Conservation (phyloP, 92 coral and sea anemone species). For the Parazoanthus atlanticus region DNA sequence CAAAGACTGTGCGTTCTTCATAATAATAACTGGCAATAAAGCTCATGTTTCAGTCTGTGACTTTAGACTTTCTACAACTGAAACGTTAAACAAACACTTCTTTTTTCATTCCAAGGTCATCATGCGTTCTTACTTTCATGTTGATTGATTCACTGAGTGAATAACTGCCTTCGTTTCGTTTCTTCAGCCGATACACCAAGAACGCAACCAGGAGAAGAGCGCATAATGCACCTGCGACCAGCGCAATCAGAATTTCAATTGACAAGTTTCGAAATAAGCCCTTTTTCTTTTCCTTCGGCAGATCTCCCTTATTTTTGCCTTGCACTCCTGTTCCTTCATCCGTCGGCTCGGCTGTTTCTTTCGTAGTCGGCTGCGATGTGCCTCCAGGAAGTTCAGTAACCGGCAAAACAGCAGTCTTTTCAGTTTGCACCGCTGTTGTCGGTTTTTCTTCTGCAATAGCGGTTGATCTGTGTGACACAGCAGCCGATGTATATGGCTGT, state of each 20-base stretch:
- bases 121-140: slow-evolving; percentile 62
- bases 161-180: slow-evolving; percentile 86
- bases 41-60: not conserved
- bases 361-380: not conserved
- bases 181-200: slow-evolving; percentile 81
- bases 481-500: slow-evolving; percentile 14
- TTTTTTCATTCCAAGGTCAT: slow-evolving; percentile 68
- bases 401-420: not conserved
- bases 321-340: slow-evolving; percentile 10
- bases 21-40: not conserved
- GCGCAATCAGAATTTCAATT: slow-evolving; percentile 79
- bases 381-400: not conserved
- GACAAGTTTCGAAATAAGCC: slow-evolving; percentile 81
- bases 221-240: slow-evolving; percentile 83
- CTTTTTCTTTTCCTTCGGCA: slow-evolving; percentile 42
- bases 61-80: not conserved
- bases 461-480: not conserved
- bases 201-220: slow-evolving; percentile 75
- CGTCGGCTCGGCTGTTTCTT: not conserved
- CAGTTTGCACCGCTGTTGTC: not conserved
- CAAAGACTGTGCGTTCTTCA: not conserved
- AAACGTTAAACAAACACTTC: slow-evolving; percentile 77
- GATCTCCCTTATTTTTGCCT: slow-evolving; percentile 27
- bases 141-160: slow-evolving; percentile 77
- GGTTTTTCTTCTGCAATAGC: not conserved